These are phyloP conservation scores for Catharus fuscescens DNA, from an alignment of 2,113 vertebrate genomes.

Conservation along the genomic window DNA sequence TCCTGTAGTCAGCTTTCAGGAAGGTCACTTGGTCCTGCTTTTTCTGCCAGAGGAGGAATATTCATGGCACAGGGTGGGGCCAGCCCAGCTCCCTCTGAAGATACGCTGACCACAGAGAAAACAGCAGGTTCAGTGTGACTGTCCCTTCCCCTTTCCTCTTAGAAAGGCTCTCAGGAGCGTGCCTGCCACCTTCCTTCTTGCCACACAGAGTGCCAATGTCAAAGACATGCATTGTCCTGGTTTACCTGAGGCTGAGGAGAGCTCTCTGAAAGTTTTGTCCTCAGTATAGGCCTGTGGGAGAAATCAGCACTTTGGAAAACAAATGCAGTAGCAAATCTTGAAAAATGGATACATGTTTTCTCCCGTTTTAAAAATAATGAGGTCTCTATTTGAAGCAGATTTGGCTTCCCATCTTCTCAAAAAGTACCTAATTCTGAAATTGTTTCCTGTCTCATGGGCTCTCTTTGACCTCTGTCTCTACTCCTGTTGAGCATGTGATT, in stretches of 20 bases:
- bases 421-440: neutral
- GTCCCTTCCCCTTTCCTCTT: neutral
- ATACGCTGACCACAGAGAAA: neutral
- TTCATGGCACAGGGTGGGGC: neutral
- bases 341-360: neutral
- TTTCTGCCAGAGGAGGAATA: neutral
- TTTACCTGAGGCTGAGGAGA: neutral
- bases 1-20: neutral
- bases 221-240: neutral
- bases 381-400: neutral
- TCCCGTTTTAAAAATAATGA: neutral
- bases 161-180: neutral
- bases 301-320: neutral
- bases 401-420: neutral
- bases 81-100: neutral
- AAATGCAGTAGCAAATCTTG: neutral
- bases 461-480: neutral
- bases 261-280: neutral
- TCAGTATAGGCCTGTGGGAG: neutral
- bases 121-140: neutral
- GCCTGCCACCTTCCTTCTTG: neutral
- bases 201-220: neutral
- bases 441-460: neutral
- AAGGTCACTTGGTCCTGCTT: neutral
- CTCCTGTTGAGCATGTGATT: neutral